Evolutionary conservation across 2,797 vertebrate genomes (phyloP).

Genomic region (Cossypha caffra): DNA sequence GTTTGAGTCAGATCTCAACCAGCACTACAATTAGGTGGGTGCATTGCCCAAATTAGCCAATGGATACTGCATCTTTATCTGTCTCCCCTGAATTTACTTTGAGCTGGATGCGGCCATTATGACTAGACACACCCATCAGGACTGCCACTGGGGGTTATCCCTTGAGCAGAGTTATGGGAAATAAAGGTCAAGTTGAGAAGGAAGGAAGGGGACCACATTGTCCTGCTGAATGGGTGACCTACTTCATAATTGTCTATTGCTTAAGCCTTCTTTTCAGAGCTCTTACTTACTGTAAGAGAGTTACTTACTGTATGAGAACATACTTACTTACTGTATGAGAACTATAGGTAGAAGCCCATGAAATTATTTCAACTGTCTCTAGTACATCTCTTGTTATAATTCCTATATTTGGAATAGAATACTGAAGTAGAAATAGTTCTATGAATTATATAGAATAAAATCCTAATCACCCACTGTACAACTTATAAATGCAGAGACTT

Average conservation of each 20-base stretch:
- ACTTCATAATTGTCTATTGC: neutral
- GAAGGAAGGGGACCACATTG: neutral
- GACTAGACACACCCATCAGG: neutral
- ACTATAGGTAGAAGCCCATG: neutral
- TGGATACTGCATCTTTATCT: neutral
- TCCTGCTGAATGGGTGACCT: neutral
- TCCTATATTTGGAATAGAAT: neutral
- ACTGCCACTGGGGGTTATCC: neutral
- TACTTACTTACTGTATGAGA: neutral
- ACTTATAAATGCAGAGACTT: neutral
- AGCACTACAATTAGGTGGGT: neutral
- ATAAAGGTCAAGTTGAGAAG: neutral
- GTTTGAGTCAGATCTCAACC: neutral
- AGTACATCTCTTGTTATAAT: neutral
- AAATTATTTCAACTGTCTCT: neutral
- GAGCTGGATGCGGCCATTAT: neutral
- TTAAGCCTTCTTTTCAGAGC: neutral
- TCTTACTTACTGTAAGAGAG: neutral
- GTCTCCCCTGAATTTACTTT: neutral
- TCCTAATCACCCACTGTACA: neutral
- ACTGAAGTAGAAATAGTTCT: neutral
- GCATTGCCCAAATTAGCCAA: neutral
- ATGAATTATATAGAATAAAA: neutral
- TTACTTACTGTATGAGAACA: neutral
- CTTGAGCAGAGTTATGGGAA: accelerated